Evolutionary conservation across 2,888 invertebrate species (phyloP).

Genomic region (Ephialtes manifestator): DNA sequence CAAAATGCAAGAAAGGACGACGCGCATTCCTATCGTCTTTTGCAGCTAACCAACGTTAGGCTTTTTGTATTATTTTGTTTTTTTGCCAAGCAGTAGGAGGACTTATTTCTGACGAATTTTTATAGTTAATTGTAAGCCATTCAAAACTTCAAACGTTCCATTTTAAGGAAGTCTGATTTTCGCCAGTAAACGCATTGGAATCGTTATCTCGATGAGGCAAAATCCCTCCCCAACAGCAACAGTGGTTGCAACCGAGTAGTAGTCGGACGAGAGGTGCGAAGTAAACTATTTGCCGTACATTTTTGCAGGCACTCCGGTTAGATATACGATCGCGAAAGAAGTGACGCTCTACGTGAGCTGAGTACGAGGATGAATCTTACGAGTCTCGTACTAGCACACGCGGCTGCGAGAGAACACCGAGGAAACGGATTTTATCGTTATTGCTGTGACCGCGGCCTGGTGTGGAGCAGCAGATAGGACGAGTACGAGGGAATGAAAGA

Average conservation of each 20-base stretch:
- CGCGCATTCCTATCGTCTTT: constrained; percentile 73
- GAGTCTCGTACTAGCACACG: constrained; percentile 46
- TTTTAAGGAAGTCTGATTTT: neutral
- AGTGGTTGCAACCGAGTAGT: constrained; percentile 4
- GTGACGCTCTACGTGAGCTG: constrained; percentile 81
- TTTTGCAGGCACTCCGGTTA: constrained; percentile 76
- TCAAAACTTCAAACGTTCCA: neutral
- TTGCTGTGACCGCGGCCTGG: constrained; percentile 60
- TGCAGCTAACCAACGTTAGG: constrained; percentile 44
- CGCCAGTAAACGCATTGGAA: neutral
- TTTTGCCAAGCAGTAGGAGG: neutral
- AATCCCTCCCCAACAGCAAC: neutral
- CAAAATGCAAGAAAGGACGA: constrained; percentile 64
- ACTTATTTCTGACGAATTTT: neutral
- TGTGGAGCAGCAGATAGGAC: constrained; percentile 41
- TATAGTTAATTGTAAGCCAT: too few relatives aligned
- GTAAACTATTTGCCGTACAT: constrained; percentile 80
- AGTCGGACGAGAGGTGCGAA: constrained; percentile 78
- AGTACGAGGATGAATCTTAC: constrained; percentile 75
- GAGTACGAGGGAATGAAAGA: neutral
- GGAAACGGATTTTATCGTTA: constrained; percentile 79
- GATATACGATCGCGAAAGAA: constrained; percentile 82
- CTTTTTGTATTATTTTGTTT: constrained; percentile 11
- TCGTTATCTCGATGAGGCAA: neutral
- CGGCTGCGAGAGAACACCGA: constrained; percentile 37